Conservation (phyloP, 2,888 invertebrate species). For the Lithophane socia region DNA sequence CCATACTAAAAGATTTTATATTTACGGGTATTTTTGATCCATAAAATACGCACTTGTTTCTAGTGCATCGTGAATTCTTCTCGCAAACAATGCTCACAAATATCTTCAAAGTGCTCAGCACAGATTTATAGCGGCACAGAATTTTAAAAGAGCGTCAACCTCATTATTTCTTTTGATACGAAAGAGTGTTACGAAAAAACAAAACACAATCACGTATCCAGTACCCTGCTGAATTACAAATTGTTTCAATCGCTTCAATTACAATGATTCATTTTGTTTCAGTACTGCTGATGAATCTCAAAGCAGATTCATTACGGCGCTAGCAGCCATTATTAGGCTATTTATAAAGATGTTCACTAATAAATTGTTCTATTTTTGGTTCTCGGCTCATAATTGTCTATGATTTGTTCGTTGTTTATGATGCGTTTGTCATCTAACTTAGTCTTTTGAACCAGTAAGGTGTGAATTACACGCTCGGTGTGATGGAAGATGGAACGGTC, state of each 20-base stretch:
- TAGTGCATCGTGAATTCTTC: conserved; percentile 18
- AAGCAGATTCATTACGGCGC: conserved; percentile 48
- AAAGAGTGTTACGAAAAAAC: conserved; percentile 41
- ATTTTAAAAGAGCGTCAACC: conserved; percentile 47
- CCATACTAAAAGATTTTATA: background rate
- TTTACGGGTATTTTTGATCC: background rate
- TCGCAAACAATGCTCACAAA: background rate
- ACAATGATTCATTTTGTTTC: conserved; percentile 51
- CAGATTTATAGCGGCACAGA: conserved; percentile 13
- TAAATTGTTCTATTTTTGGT: conserved; percentile 64
- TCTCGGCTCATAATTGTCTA: conserved; percentile 52
- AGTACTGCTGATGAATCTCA: conserved; percentile 41
- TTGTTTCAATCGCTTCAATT: conserved; percentile 57
- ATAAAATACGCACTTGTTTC: conserved; percentile 5
- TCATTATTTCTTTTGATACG: conserved; percentile 24
- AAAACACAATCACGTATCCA: conserved; percentile 35
- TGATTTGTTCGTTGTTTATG: conserved; percentile 57
- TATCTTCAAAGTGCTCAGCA: conserved; percentile 11
- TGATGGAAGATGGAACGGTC: background rate
- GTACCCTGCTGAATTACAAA: conserved; percentile 40
- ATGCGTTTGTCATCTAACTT: conserved; percentile 32
- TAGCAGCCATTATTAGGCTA: conserved; percentile 58
- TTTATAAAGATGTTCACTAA: conserved; percentile 59
- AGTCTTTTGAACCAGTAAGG: background rate
- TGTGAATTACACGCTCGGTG: too few relatives aligned